These are phyloP conservation scores for Arothron firmamentum DNA, from an alignment of 2,113 vertebrate genomes.

Conservation along the genomic window DNA sequence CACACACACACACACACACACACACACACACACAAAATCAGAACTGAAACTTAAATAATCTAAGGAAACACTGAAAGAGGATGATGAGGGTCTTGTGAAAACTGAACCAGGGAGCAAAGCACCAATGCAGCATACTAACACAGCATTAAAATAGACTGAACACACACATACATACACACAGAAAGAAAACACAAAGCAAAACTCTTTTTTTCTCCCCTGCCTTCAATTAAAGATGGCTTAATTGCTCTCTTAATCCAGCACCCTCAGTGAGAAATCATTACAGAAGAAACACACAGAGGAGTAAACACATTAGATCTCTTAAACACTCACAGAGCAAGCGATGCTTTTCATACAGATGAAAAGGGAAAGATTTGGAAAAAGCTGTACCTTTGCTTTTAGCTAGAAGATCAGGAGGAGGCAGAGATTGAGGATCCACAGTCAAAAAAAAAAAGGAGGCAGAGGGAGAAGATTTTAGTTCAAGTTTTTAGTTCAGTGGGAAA, in stretches of 20 bases:
- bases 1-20: no score
- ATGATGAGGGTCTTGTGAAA: constrained; percentile 24
- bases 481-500: no score
- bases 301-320: constrained; percentile 56
- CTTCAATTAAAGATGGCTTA: constrained; percentile 58
- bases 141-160: constrained; percentile 4
- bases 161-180: constrained; percentile 7
- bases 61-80: neutral
- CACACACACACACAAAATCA: no score
- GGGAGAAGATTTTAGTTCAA: neutral
- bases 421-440: constrained; percentile 70
- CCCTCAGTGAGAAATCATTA: constrained; percentile 51
- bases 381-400: constrained; percentile 98
- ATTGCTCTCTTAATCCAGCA: constrained; percentile 64
- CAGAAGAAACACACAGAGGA: constrained; percentile 44
- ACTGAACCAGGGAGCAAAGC: constrained; percentile 12
- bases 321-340: constrained; percentile 61
- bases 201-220: constrained; percentile 15
- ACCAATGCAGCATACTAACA: neutral
- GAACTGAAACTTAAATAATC: no score
- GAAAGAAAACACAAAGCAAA: constrained; percentile 25
- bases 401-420: constrained; percentile 75
- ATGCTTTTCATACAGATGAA: constrained; percentile 55
- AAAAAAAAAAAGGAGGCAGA: constrained; percentile 40
- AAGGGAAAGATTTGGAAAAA: constrained; percentile 72